Evolutionary conservation across 2,888 invertebrate genomes (phyloP), one percentile per base, ranked within the genome.

Genomic region (Galeopsomyia nigrocyanea): DNA sequence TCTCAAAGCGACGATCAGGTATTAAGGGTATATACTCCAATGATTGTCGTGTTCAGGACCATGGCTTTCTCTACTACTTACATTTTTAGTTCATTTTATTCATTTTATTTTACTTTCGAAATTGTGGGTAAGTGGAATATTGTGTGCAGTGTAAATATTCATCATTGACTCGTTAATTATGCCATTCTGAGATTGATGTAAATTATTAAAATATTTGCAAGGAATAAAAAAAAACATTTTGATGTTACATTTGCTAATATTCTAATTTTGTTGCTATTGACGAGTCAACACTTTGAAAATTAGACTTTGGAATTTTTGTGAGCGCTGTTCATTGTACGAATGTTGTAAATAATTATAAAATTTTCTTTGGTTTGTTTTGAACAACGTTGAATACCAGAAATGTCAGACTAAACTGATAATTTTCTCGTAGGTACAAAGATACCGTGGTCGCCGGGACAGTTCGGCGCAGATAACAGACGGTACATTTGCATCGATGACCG

Each of bases 401-500:
- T 67, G 9, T 14, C 17, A 39, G 13, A 39, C 39, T 39, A 39
- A 39, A 10, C 55, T 31, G 13, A 50, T 39, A 7, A 13, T 50
- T 61, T 60, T 61, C 19, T 19, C 19, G 1, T 16, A 84, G 86
- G 85, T 84, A 26, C 86, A 86, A 76, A 81, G 86, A 78, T 90
- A 83, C 75, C 89, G 93, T 19, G 94, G 94, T 0, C 89, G 94
- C 1, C 88, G 94, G 14, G 96, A 96, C 84, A 96, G 96, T 1
- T 92, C 94, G 57, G 95, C 95, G 0, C 96, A 96, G 87, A 96
- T 96, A 81, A 92, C 94, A 68, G 96, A 96, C 82, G 96, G 96
- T 17, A 96, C 96, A 31, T 92, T 96, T 77, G 95, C 94, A 46
- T 94, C 95, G 50, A 96, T 96, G 96, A 95, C 95, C 0, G 95